Evolutionary conservation across 2,113 vertebrate genomes (phyloP).

Genomic region (Campylomormyrus tamandua): DNA sequence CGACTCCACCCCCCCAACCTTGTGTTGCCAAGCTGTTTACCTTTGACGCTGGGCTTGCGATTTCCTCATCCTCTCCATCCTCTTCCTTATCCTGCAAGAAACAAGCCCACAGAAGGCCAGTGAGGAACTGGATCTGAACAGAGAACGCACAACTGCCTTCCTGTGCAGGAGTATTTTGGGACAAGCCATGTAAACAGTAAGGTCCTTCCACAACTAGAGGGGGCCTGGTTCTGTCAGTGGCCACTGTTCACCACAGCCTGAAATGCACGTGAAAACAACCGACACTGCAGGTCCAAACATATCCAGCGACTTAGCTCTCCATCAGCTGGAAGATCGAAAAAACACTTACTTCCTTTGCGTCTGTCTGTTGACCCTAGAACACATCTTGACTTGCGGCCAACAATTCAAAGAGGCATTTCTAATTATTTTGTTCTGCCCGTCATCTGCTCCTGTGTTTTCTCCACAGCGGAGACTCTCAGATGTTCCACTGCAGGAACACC

Average conservation of each 20-base stretch:
- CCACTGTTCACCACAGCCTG: background rate
- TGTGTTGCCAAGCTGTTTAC: slow-evolving; percentile 22
- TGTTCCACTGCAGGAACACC: background rate
- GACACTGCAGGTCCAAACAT: background rate
- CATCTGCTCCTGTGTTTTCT: background rate
- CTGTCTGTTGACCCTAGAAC: background rate
- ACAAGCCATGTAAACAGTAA: slow-evolving; percentile 22
- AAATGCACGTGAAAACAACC: background rate
- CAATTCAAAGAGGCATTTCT: background rate
- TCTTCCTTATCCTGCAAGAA: slow-evolving; percentile 34
- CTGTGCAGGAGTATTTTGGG: slow-evolving; percentile 25
- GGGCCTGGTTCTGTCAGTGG: background rate
- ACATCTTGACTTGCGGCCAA: background rate
- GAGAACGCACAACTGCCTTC: slow-evolving; percentile 8
- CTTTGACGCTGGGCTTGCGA: slow-evolving; percentile 26
- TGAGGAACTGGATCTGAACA: background rate
- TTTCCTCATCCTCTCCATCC: slow-evolving; percentile 28
- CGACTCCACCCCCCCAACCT: background rate
- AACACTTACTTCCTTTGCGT: background rate
- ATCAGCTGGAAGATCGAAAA: background rate
- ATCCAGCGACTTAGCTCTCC: background rate
- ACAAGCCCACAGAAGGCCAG: background rate
- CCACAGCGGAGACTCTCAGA: background rate
- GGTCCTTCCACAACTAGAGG: background rate
- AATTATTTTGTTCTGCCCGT: background rate